Conservation (phyloP, 2,888 invertebrate species). For the Chalcis sispes region DNA sequence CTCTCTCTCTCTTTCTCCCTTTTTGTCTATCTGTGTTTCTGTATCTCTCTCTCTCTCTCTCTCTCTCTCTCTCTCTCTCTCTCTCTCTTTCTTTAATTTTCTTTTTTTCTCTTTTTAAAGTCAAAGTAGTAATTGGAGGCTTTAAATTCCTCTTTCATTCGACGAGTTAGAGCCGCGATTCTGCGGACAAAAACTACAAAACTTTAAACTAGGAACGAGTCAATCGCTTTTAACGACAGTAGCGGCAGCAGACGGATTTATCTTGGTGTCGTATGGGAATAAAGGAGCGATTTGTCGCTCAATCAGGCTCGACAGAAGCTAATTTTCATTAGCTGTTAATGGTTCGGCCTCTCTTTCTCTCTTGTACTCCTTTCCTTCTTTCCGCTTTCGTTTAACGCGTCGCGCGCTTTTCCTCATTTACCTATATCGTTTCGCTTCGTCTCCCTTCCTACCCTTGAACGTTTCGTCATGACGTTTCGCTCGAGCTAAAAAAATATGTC, state of each 20-base stretch:
- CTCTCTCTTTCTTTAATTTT: too few species aligned
- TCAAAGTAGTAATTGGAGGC: too few species aligned
- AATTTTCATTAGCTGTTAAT: conserved; percentile 76
- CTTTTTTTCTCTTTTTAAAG: conserved; percentile 10
- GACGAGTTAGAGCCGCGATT: conserved; percentile 1
- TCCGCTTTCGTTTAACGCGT: conserved; percentile 54
- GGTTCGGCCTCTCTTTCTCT: conserved; percentile 61
- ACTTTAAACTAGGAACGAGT: conserved; percentile 58
- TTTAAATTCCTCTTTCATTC: conserved; percentile 27
- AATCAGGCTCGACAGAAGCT: conserved; percentile 75
- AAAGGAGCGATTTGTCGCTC: conserved; percentile 76
- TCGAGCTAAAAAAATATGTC: too few species aligned
- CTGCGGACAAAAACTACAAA: conserved; percentile 40
- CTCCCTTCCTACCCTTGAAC: too few species aligned
- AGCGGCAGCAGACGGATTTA: too few species aligned
- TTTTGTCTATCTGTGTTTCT: too few species aligned
- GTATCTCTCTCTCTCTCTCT: too few species aligned
- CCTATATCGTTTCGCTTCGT: conserved; percentile 28
- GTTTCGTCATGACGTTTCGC: too few species aligned
- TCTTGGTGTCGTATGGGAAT: too few species aligned
- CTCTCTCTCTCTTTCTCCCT: too few species aligned
- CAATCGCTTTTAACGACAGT: conserved; percentile 69
- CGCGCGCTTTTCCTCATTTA: conserved; percentile 52
- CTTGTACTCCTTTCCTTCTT: conserved; percentile 52
- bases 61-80: too few species aligned